These are phyloP conservation scores for Upupa epops DNA, from an alignment of 2,113 vertebrate species.

Conservation along the genomic window DNA sequence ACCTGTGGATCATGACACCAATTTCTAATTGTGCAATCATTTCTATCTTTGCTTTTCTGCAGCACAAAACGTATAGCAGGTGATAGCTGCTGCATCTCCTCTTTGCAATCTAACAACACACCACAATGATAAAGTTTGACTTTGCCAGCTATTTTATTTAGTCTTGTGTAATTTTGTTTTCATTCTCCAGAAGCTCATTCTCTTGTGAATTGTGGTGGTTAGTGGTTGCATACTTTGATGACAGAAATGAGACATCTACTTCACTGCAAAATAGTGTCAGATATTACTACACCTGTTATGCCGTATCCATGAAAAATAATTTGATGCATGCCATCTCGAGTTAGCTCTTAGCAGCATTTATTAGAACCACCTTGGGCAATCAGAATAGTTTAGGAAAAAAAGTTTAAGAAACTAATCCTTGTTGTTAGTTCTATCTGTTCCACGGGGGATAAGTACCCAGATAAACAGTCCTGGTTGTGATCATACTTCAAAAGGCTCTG, in stretches of 20 bases:
- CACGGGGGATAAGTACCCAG: not conserved
- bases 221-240: not conserved
- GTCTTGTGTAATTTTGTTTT: not conserved
- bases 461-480: not conserved
- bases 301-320: not conserved
- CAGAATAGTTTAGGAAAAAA: too few species aligned
- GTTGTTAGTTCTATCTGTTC: not conserved
- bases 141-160: not conserved
- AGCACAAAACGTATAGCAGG: not conserved
- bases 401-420: not conserved
- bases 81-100: not conserved
- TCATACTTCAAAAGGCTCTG: not conserved
- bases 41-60: not conserved
- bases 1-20: not conserved
- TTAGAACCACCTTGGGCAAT: not conserved
- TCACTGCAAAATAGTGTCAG: not conserved
- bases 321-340: not conserved
- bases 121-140: not conserved
- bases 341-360: not conserved
- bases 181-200: not conserved
- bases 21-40: not conserved
- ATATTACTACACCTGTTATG: not conserved
- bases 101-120: not conserved
- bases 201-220: not conserved
- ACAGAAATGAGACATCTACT: not conserved